Conservation (phyloP, 2,888 invertebrate species). For the Melangyna quadrimaculata region DNA sequence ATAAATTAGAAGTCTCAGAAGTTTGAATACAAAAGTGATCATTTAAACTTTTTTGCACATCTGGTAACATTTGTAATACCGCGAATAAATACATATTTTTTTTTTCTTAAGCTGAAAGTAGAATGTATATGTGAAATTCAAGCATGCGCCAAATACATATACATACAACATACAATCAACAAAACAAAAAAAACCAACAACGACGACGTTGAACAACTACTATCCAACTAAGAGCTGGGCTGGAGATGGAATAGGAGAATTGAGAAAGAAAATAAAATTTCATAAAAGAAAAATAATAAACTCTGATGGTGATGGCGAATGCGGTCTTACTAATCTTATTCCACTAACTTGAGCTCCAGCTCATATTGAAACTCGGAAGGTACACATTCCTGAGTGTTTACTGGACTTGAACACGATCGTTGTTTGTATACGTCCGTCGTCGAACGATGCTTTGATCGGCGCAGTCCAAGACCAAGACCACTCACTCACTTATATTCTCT, state of each 20-base stretch:
- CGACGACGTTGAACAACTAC: neutral
- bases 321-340: constrained; percentile 47
- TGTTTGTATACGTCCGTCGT: constrained; percentile 36
- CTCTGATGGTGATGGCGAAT: constrained; percentile 51
- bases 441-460: neutral
- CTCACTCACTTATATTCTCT: constrained; percentile 8
- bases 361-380: constrained; percentile 48
- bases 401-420: constrained; percentile 51
- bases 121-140: constrained; percentile 67
- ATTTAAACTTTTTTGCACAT: neutral
- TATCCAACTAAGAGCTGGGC: neutral
- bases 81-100: constrained; percentile 48
- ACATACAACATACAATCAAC: neutral
- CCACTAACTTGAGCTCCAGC: constrained; percentile 31
- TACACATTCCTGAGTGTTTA: constrained; percentile 68
- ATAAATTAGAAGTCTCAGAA: neutral
- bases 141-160: constrained; percentile 48
- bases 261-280: constrained; percentile 34
- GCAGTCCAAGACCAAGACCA: no score
- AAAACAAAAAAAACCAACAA: neutral
- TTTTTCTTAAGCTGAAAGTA: constrained; percentile 14
- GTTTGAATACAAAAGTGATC: neutral
- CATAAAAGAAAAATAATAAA: constrained; percentile 53
- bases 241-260: constrained; percentile 24
- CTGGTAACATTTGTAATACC: constrained; percentile 52